phyloP scores from a whole-genome alignment of 2,888 invertebrate species.

The Pheosia gnoma region DNA sequence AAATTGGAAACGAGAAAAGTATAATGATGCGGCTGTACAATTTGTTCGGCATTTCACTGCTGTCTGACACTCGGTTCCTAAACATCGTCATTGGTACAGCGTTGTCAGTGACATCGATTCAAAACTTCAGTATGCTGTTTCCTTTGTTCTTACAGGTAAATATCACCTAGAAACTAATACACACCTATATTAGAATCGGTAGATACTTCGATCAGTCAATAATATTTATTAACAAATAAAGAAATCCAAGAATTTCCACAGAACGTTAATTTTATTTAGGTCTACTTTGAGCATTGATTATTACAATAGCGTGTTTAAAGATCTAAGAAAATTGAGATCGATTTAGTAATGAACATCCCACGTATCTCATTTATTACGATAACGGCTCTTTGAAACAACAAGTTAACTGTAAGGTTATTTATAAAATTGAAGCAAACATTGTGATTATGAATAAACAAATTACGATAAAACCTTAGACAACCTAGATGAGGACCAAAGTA shows the following conservation, averaged over 20 bases:
- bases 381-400: neutral
- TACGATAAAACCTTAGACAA: neutral
- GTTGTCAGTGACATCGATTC: conserved; percentile 86
- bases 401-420: neutral
- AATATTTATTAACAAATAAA: neutral
- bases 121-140: conserved; percentile 88
- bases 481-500: no score
- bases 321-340: neutral
- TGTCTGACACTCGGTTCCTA: conserved; percentile 85
- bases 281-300: no score
- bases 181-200: no score
- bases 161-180: neutral
- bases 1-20: conserved; percentile 12
- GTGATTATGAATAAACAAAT: neutral
- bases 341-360: neutral
- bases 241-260: no score
- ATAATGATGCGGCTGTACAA: conserved; percentile 63
- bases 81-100: conserved; percentile 88
- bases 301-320: neutral
- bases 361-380: neutral
- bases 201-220: no score
- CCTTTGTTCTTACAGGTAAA: conserved; percentile 87
- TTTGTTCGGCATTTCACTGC: conserved; percentile 86
- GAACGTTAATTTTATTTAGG: no score
- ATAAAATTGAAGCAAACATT: neutral